Conservation (phyloP, 2,113 vertebrate genomes). For the Perca fluviatilis region DNA sequence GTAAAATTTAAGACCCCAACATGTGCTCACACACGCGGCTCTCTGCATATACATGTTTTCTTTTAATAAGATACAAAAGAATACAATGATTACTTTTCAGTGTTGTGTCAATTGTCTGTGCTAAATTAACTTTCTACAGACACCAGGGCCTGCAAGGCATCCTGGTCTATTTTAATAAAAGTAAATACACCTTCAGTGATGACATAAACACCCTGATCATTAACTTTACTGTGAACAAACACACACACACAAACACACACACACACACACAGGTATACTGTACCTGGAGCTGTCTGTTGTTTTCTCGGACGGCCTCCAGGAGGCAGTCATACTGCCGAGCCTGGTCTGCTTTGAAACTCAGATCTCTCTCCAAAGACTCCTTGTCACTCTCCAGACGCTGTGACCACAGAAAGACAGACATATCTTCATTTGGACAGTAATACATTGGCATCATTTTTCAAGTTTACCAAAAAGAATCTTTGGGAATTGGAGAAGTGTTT, state of each 20-base stretch:
- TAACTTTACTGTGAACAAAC: not conserved
- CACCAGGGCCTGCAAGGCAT: not conserved
- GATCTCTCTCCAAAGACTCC: conserved; percentile 88
- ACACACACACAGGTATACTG: not conserved
- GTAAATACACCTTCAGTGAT: not conserved
- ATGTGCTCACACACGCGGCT: not conserved
- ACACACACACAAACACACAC: no score
- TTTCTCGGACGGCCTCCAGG: conserved; percentile 89
- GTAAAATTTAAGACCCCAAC: not conserved
- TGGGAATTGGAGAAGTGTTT: no score
- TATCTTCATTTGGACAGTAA: not conserved
- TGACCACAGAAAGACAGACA: conserved; percentile 17
- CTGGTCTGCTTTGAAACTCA: conserved; percentile 93
- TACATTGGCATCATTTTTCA: not conserved
- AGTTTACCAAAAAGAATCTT: not conserved
- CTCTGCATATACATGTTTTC: not conserved
- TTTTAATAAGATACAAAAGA: not conserved
- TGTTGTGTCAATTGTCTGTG: not conserved
- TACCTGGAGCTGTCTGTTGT: conserved; percentile 95
- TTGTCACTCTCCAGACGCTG: conserved; percentile 91
- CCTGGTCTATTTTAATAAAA: not conserved
- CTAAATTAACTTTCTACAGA: not conserved
- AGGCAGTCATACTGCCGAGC: conserved; percentile 91
- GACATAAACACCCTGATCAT: not conserved
- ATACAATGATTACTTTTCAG: not conserved